Percentiles rank a stretch among this genome's conserved stretches.
Conservation (phyloP, 2,113 vertebrate genomes). For the Egretta garzetta region DNA sequence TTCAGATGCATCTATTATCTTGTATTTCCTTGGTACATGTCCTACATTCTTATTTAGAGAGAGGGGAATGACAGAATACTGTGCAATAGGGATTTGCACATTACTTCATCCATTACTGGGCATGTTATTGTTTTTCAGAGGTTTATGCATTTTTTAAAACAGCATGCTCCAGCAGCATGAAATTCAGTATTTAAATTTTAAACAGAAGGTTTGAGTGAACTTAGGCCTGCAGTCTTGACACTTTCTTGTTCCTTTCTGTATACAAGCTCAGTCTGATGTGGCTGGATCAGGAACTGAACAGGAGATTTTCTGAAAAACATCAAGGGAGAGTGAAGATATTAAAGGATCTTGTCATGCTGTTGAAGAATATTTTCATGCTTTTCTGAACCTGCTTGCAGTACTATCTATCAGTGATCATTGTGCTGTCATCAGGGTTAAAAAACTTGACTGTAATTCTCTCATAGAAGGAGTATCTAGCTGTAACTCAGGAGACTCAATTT, state of each 20-base stretch:
- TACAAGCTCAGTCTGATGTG: not conserved
- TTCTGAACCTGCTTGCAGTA: not conserved
- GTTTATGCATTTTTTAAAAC: constrained; percentile 46
- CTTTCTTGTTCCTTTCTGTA: not conserved
- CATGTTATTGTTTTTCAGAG: not conserved
- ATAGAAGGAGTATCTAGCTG: not conserved
- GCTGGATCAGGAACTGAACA: not conserved
- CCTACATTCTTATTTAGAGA: not conserved
- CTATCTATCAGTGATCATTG: not conserved
- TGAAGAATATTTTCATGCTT: not conserved
- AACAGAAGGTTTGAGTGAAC: constrained; percentile 2
- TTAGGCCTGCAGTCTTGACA: not conserved
- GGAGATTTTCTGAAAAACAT: not conserved
- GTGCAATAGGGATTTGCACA: not conserved
- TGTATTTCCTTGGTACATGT: not conserved
- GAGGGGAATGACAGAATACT: not conserved
- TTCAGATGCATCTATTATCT: not conserved
- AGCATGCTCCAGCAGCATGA: not conserved
- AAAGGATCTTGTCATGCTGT: not conserved
- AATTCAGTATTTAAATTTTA: constrained; percentile 44
- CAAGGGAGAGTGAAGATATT: not conserved
- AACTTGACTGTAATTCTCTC: not conserved
- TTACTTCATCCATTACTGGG: not conserved
- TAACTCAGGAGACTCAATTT: not conserved
- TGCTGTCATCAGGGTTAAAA: not conserved